A percentile compares a stretch with the other conserved stretches of the same genome.
Evolutionary conservation across 2,888 invertebrate genomes (phyloP).

Genomic region (Rotaria magnacalcarata): DNA sequence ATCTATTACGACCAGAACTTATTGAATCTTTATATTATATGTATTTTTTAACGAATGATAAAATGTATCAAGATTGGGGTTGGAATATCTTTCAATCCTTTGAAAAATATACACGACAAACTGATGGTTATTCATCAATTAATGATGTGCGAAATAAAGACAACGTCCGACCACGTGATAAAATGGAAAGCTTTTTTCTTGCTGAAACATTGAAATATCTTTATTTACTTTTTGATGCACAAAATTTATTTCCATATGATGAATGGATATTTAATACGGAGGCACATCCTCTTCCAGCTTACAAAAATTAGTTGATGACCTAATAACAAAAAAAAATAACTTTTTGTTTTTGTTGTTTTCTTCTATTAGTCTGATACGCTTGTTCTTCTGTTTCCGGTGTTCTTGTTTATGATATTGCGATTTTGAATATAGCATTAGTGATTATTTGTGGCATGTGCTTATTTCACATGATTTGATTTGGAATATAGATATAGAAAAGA

Average conservation of each 20-base stretch:
- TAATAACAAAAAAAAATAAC: neutral
- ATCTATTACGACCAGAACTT: conserved; percentile 90
- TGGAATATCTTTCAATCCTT: conserved; percentile 92
- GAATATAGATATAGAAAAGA: neutral
- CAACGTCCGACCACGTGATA: conserved; percentile 75
- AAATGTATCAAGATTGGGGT: conserved; percentile 96
- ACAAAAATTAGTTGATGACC: neutral
- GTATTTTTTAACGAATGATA: conserved; percentile 90
- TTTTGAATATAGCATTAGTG: neutral
- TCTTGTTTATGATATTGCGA: neutral
- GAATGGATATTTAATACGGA: conserved; percentile 99
- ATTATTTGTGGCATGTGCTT: neutral
- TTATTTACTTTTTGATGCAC: conserved; percentile 84
- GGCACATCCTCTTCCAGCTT: conserved; percentile 75
- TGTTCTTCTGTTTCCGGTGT: neutral
- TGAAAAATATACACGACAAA: conserved; percentile 82
- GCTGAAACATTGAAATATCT: conserved; percentile 98
- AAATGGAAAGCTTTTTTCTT: conserved; percentile 96
- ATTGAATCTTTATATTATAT: conserved; percentile 91
- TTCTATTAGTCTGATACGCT: neutral
- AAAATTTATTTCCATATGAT: conserved; percentile 66
- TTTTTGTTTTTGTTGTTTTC: too few relatives aligned
- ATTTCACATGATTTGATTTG: neutral
- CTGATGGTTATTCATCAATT: conserved; percentile 82
- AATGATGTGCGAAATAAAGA: conserved; percentile 77